Evolutionary conservation across 1,140 invertebrate species (phyloP).

Genomic region (Hyles euphorbiae): DNA sequence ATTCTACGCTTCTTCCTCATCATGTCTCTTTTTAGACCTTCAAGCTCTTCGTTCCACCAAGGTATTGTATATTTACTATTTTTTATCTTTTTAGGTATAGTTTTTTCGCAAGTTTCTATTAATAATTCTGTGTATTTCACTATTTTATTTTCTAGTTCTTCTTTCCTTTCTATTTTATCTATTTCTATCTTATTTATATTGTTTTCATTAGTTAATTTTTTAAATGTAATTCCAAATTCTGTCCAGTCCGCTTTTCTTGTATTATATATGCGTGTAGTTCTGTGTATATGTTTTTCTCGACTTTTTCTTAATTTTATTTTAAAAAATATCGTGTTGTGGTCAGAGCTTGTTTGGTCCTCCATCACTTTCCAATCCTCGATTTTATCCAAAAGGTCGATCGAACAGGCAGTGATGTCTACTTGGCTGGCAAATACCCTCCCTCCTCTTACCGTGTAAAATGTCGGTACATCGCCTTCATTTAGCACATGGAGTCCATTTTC

Average conservation of each 20-base stretch:
- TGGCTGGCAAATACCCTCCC: neutral
- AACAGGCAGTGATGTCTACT: slow-evolving; percentile 7
- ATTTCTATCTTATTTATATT: neutral
- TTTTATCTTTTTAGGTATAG: neutral
- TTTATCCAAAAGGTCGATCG: too few relatives aligned
- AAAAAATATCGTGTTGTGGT: too few relatives aligned
- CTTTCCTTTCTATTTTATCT: neutral
- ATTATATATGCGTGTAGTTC: too few relatives aligned
- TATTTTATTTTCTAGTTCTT: neutral
- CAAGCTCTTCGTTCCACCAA: slow-evolving; percentile 1
- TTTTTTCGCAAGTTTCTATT: neutral
- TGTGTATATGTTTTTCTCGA: too few relatives aligned
- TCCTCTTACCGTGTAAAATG: slow-evolving; percentile 17
- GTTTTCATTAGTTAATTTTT: too few relatives aligned
- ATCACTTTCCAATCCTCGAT: too few relatives aligned
- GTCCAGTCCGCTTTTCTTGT: too few relatives aligned
- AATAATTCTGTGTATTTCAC: neutral
- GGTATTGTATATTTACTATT: neutral
- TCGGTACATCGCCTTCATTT: slow-evolving; percentile 15
- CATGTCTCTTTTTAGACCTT: neutral
- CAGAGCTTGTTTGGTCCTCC: too few relatives aligned
- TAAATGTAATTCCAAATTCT: too few relatives aligned
- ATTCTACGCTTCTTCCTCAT: neutral
- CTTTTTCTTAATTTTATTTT: too few relatives aligned
- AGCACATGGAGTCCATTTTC: slow-evolving; percentile 14